Evolutionary conservation across 2,113 vertebrate species (phyloP), one percentile per base, ranked within the genome.

Genomic region (Vulpes ferrilata): DNA sequence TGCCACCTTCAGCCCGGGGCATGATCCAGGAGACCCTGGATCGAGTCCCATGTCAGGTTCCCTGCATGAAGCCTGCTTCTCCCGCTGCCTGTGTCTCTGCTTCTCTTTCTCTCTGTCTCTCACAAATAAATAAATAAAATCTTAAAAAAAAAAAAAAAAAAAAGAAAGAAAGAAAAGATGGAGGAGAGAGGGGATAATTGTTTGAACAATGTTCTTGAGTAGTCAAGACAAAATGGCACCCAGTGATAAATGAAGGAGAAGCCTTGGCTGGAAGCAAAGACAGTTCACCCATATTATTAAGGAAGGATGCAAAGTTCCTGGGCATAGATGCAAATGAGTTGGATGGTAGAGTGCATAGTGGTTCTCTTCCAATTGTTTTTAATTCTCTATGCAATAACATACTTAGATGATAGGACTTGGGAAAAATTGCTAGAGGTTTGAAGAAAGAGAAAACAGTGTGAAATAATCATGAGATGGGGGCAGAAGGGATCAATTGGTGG

Each of bases 1-100:
- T 0, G 1, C 7, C 6, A 7, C 43, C 43, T 43, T 43, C 43
- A 43, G 43, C 43, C 6, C 6, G 43, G 43, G 7, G 5, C 7
- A 1, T 43, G 43, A 43, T 43, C 43, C 43, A 7, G 43, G 43
- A 43, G 43, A 7, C 7, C 43, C 43, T 6, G 43, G 43, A 7
- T 43, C 7, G 6, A 43, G 43, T 43, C 43, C 43, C 43, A 43
- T 43, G 43, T 43, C 43, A 43, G 43, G 6, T 6, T 43, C 43
- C 43, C 43, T 43, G 43, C 43, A 43, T 43, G 43, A 7, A 43
- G 43, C 43, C 43, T 43, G 43, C 43, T 43, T 43, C 43, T 43
- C 43, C 43, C 43, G 6, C 43, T 43, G 43, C 43, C 43, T 43
- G 43, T 43, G 43, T 43, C 43, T 43, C 43, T 43, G 43, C 43